A percentile compares a stretch with the other conserved stretches of the same genome.
Conservation (phyloP, 2,113 vertebrate species). For the Anoplopoma fimbria region DNA sequence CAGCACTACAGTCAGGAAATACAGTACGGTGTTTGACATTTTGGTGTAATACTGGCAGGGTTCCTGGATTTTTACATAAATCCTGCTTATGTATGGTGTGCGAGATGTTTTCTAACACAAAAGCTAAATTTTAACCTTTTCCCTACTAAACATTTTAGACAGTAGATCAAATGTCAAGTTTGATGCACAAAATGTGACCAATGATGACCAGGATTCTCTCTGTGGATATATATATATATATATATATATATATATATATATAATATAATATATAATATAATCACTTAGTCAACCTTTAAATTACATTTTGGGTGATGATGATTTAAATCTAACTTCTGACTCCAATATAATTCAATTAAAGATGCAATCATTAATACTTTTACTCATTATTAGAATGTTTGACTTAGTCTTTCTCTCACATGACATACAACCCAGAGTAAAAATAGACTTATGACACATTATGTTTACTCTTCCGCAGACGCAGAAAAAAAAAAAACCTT, state of each 20-base stretch:
- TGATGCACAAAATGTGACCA: neutral
- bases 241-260: neutral
- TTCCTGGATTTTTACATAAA: neutral
- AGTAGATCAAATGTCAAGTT: neutral
- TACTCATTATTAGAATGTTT: neutral
- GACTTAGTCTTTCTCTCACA: neutral
- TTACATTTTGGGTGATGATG: neutral
- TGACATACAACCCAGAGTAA: slow-evolving; percentile 19
- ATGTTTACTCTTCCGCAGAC: neutral
- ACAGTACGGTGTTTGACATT: neutral
- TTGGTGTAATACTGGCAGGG: neutral
- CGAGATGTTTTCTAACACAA: neutral
- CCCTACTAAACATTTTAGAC: neutral
- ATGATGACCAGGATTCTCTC: neutral
- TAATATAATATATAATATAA: neutral
- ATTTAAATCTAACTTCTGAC: neutral
- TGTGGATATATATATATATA: neutral
- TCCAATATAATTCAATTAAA: no score
- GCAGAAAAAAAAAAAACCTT: neutral
- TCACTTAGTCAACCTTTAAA: neutral
- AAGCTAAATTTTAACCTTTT: neutral
- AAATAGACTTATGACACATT: slow-evolving; percentile 20
- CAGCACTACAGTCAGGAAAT: slow-evolving; percentile 12
- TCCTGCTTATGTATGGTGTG: neutral
- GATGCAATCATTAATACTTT: neutral